A percentile compares a stretch with the other conserved stretches of the same genome.
These are phyloP conservation scores for Tipula confusa DNA, from an alignment of 2,888 invertebrate species.

Conservation along the genomic window DNA sequence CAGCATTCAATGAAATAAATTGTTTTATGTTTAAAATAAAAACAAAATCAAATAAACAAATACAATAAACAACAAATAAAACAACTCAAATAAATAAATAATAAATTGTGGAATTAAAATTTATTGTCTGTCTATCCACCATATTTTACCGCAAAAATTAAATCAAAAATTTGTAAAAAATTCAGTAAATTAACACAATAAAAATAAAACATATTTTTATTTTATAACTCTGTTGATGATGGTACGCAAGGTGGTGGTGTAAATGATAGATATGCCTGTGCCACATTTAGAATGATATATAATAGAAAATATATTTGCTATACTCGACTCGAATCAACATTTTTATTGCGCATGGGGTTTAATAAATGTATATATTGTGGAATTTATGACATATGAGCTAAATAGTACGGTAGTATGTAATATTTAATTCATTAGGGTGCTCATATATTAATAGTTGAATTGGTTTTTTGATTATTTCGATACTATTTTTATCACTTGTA, in stretches of 20 bases:
- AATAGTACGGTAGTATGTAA: not conserved
- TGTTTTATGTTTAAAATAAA: not conserved
- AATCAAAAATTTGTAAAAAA: constrained; percentile 3
- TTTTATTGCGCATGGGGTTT: not conserved
- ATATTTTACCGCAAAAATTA: constrained; percentile 12
- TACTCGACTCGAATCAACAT: not conserved
- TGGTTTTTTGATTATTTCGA: too few relatives aligned
- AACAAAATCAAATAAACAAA: not conserved
- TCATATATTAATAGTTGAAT: not conserved
- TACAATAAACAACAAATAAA: not conserved
- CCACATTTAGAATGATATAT: not conserved
- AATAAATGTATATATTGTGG: not conserved
- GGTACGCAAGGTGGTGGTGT: not conserved
- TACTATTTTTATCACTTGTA: too few relatives aligned
- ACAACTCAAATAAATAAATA: constrained; percentile 3
- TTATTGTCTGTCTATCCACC: constrained; percentile 25
- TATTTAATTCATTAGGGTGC: not conserved
- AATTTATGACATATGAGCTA: not conserved
- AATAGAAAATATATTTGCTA: not conserved
- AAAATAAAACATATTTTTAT: not conserved
- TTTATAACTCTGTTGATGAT: not conserved
- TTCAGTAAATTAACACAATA: constrained; percentile 20
- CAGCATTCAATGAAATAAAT: constrained; percentile 3
- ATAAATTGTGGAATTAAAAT: constrained; percentile 25
- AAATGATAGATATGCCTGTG: not conserved